Base-by-base conservation (phyloP, 2,113 vertebrate species). In the Notechis scutatus region DNA sequence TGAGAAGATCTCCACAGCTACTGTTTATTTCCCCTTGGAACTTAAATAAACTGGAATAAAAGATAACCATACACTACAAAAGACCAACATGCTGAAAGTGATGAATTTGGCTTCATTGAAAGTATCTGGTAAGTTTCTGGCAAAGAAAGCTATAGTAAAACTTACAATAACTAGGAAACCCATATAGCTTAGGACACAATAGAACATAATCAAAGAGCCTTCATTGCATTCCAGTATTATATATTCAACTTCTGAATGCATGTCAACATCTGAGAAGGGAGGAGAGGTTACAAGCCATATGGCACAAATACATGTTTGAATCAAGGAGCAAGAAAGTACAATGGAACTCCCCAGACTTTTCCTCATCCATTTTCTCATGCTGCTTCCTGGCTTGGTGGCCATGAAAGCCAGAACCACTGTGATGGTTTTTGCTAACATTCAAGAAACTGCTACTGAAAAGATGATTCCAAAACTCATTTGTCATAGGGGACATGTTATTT, bases 81-180 rank as follows among this genome's bases (percentile, higher is more conserved):
- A 91, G 10, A 91, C 50, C 29, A 91, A 5, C 90, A 91, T 91
- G 64, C 64, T 81, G n/a, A 91, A 91, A 3, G 90, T 91, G 29
- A 91, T 91, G 14, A 91, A 64, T 20, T 91, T 91, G 47, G 47
- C 61, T 91, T 91, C 90, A 91, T 91, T 91, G 10, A 81, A 91
- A 39, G 15, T 55, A 42, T 11, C 64, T 23, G 90, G 90, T 11
- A 91, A 50, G 10, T 91, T 91, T 11, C 64, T 39, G 21, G 61
- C 45, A 11, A 91, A 10, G 59, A 90, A 91, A 29, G 90, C 61
- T 50, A 74, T 21, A 52, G 34, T 39, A 5, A 91, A 91, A 24
- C 69, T 39, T 52, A 81, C 21, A 55, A 91, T 23, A 11, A 20
- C 90, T 11, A 85, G n/a, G 54, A 91, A 54, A 55, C n/a, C 64